These are phyloP conservation scores for Colius striatus DNA, from an alignment of 2,113 vertebrate species.

Conservation along the genomic window DNA sequence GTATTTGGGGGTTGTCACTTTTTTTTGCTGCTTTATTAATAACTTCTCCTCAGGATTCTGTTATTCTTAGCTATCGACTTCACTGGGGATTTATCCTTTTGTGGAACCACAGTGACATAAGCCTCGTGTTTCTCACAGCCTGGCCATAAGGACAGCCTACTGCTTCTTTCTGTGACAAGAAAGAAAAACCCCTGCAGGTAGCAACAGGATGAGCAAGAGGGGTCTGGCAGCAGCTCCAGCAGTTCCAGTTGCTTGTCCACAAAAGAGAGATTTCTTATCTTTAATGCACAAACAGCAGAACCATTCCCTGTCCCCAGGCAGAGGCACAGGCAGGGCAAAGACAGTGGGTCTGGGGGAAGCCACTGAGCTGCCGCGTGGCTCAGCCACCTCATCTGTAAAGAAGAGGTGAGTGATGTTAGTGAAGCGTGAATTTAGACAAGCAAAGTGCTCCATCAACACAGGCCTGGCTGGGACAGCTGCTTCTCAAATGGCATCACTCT, in stretches of 20 bases:
- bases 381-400: neutral
- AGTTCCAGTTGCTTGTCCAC: neutral
- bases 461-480: neutral
- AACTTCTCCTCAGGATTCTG: neutral
- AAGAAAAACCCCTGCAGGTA: neutral
- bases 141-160: neutral
- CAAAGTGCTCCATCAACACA: accelerated
- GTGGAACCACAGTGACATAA: neutral
- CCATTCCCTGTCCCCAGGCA: neutral
- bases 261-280: neutral
- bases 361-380: neutral
- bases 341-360: neutral
- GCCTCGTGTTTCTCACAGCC: neutral
- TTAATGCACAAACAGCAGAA: neutral
- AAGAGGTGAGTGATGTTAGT: accelerated
- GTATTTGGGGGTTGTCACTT: neutral
- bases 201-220: neutral
- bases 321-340: neutral
- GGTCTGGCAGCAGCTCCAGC: neutral
- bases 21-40: neutral
- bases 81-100: neutral
- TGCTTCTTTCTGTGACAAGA: neutral
- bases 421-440: neutral
- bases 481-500: neutral
- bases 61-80: neutral